These are phyloP conservation scores for Ephydatia muelleri DNA, from an alignment of 37 sponge, comb jelly and placozoan genomes.

Conservation along the genomic window DNA sequence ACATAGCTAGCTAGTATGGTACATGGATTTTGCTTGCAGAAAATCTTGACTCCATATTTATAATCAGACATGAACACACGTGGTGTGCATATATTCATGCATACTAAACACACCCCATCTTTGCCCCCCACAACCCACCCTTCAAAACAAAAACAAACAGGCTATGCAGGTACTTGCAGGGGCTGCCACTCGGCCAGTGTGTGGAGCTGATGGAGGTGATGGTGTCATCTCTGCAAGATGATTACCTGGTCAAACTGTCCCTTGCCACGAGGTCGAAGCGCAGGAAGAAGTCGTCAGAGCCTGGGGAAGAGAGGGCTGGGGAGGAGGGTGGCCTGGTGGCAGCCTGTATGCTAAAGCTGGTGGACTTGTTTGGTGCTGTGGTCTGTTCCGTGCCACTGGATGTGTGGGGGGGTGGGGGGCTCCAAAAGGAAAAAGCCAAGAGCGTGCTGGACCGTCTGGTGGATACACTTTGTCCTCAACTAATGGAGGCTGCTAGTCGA, in stretches of 20 bases:
- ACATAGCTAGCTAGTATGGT: too few species aligned
- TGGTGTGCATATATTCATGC: too few species aligned
- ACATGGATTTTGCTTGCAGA: too few species aligned
- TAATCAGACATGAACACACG: too few species aligned
- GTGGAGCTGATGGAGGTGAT: not conserved
- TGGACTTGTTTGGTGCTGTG: not conserved
- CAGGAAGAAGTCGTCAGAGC: not conserved
- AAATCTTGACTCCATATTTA: too few species aligned
- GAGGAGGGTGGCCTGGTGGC: not conserved
- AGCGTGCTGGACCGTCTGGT: not conserved
- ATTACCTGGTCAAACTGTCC: not conserved
- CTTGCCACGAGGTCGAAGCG: not conserved
- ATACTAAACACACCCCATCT: too few species aligned
- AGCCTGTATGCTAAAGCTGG: not conserved
- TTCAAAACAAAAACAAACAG: too few species aligned
- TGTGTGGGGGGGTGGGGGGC: not conserved
- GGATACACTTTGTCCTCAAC: not conserved
- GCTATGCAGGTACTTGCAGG: not conserved
- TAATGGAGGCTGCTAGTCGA: not conserved
- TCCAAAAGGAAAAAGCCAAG: not conserved
- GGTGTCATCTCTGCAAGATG: not conserved
- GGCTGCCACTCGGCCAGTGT: not conserved
- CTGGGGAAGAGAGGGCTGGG: not conserved
- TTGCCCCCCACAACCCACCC: not conserved
- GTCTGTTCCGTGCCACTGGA: not conserved